phyloP scores from a whole-genome alignment of 2,888 invertebrate species.

The Thera britannica region DNA sequence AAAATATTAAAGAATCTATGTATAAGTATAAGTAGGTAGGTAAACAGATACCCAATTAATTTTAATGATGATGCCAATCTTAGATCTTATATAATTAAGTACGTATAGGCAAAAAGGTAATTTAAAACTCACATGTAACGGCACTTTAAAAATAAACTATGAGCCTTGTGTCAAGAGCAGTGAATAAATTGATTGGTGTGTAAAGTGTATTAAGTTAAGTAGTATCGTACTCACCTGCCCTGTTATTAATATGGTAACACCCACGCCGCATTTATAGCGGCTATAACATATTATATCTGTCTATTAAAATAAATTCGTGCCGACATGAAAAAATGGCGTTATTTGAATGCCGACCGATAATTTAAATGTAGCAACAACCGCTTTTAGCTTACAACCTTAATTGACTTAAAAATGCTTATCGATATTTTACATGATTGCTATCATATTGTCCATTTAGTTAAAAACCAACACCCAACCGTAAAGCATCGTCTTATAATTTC shows the following conservation, averaged over 20 bases:
- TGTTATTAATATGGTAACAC: slow-evolving; percentile 51
- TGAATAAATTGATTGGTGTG: slow-evolving; percentile 26
- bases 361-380: slow-evolving; percentile 85
- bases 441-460: slow-evolving; percentile 46
- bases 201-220: slow-evolving; percentile 22
- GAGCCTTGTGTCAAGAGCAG: slow-evolving; percentile 3
- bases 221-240: slow-evolving; percentile 23
- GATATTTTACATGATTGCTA: slow-evolving; percentile 62
- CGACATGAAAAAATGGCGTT: slow-evolving; percentile 84
- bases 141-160: background rate
- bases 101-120: background rate
- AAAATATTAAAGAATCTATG: too few relatives aligned
- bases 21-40: background rate
- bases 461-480: slow-evolving; percentile 55
- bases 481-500: slow-evolving; percentile 44
- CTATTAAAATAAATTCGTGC: slow-evolving; percentile 82
- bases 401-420: slow-evolving; percentile 85
- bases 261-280: slow-evolving; percentile 69
- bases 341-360: slow-evolving; percentile 84
- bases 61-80: background rate
- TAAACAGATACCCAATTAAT: slow-evolving; percentile 1
- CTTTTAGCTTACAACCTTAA: slow-evolving; percentile 85
- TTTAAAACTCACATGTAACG: background rate
- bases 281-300: slow-evolving; percentile 70
- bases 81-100: background rate